Evolutionary conservation across 2,888 invertebrate species (phyloP), one percentile per base, ranked within the genome.

Genomic region (Acleris cristana): DNA sequence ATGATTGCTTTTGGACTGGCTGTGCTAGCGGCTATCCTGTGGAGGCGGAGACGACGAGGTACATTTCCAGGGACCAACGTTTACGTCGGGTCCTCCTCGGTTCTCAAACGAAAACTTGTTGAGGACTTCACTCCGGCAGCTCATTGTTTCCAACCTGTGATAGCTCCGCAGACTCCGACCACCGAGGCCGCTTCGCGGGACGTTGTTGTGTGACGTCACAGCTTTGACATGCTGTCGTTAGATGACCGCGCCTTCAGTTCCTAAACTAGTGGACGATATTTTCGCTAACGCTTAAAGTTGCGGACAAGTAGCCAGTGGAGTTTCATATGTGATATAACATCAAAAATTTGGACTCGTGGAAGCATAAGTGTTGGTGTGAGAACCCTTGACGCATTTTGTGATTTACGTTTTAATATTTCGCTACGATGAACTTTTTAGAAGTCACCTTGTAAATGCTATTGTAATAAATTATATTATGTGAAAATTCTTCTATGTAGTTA

Each of bases 141-240:
- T 21, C 95, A 94, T 75, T 84, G 89, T 76, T 94, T 94, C 79
- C 94, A 94, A 78, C 94, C 95, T 45, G 94, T 95, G 61, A 86
- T 95, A 73, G 92, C 94, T 64, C 93, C 94, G 14, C 88, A 92
- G 66, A 86, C 88, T 59, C 86, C 92, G 51, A 82, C 85, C 71
- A 93, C 89, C 71, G 91, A 89, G 58, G 78, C 85, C 16, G 83
- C 85, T 67, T 82, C 91, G 6, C 87, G 93, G 70, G 94, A 94
- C 79, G 94, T 95, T 72, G 94, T 95, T 72, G 95, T 95, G 93
- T 95, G 95, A 95, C 95, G 94, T 88, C 94, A 94, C 83, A 94
- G 94, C 84, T 93, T 93, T 78, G 94, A 94, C 80, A 90, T 93
- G 89, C 89, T 94, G 84, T 93, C 93, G 77, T 84, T 92, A 74